Evolutionary conservation across 2,113 vertebrate genomes (phyloP).

Genomic region (Isurus oxyrinchus): DNA sequence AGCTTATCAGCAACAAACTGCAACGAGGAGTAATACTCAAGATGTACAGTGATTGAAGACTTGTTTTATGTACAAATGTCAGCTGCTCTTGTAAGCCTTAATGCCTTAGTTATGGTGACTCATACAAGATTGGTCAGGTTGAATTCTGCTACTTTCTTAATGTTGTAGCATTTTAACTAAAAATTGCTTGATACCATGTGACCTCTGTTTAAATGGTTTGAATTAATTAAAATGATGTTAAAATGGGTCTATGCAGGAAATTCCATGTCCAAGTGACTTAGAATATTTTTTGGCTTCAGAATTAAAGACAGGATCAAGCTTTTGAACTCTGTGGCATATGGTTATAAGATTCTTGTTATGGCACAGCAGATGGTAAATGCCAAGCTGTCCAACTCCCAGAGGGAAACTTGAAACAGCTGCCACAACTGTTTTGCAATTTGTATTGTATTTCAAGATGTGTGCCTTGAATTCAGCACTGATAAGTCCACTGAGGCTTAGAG

Average conservation of each 20-base stretch:
- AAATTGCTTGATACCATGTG: conserved; percentile 36
- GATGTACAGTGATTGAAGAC: conserved; percentile 18
- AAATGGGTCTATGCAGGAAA: not conserved
- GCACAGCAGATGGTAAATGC: no score
- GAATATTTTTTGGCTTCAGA: not conserved
- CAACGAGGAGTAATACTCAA: not conserved
- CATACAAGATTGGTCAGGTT: conserved; percentile 16
- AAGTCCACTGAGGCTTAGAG: no score
- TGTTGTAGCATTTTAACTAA: conserved; percentile 35
- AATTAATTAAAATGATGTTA: conserved; percentile 34
- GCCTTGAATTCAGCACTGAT: no score
- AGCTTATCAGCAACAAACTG: not conserved
- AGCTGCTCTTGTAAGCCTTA: conserved; percentile 32
- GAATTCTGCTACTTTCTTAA: conserved; percentile 27
- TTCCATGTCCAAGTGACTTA: not conserved
- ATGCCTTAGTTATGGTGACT: conserved; percentile 39
- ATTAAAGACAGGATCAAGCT: not conserved
- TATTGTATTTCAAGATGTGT: no score
- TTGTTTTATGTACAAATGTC: conserved; percentile 31
- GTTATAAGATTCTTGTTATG: not conserved
- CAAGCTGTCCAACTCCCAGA: no score
- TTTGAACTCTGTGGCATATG: not conserved
- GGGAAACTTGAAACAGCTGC: no score
- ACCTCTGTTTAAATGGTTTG: conserved; percentile 28
- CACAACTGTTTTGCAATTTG: no score